These are phyloP conservation scores for Serranus cabrilla DNA, from an alignment of 2,797 vertebrate species.

Conservation along the genomic window DNA sequence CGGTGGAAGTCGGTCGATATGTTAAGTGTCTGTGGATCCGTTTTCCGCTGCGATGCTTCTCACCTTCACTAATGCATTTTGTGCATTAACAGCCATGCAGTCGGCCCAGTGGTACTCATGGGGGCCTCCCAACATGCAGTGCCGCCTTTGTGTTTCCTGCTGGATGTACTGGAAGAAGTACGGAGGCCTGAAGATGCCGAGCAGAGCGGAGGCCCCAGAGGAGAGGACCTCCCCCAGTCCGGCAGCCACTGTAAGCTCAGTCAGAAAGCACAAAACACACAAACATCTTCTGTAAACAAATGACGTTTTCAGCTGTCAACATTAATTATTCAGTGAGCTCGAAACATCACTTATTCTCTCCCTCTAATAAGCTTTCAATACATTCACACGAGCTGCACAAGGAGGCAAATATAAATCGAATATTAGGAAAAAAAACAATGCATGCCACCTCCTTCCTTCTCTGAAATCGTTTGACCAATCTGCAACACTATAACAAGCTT, in stretches of 20 bases:
- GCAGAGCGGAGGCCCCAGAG: conserved; percentile 92
- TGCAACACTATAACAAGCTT: too few species aligned
- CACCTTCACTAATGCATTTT: conserved; percentile 41
- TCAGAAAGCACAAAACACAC: neutral
- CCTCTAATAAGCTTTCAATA: neutral
- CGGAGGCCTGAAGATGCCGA: conserved; percentile 98
- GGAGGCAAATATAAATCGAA: too few species aligned
- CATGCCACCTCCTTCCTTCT: too few species aligned
- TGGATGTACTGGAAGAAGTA: conserved; percentile 99
- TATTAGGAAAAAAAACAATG: too few species aligned
- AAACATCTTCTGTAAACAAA: neutral
- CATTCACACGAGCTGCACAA: neutral
- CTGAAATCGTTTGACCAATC: too few species aligned
- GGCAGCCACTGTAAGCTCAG: conserved; percentile 82
- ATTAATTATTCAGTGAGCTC: conserved; percentile 31
- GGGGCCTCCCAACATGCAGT: conserved; percentile 98
- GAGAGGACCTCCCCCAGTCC: conserved; percentile 93
- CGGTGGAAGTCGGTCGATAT: conserved; percentile 19
- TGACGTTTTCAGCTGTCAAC: neutral
- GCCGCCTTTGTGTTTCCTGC: conserved; percentile 95
- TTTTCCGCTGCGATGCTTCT: conserved; percentile 7
- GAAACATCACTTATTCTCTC: neutral
- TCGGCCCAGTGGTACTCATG: conserved; percentile 99
- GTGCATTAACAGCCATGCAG: conserved; percentile 89
- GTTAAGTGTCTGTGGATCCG: conserved; percentile 28